These are phyloP conservation scores for Pluvialis apricaria DNA, from an alignment of 2,113 vertebrate genomes.

Conservation along the genomic window DNA sequence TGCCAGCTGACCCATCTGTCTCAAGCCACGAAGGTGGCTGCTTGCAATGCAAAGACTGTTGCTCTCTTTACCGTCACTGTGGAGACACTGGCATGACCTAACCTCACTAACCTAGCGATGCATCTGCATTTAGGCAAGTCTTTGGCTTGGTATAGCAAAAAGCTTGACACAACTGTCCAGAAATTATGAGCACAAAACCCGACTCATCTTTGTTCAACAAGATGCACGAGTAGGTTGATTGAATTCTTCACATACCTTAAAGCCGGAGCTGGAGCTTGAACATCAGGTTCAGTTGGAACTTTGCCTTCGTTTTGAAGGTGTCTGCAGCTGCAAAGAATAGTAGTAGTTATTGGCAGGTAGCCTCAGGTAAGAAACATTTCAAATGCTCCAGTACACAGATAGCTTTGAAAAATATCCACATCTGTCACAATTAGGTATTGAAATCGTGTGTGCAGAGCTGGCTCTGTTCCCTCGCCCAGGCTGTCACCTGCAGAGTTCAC, in stretches of 20 bases:
- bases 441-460: conserved; percentile 14
- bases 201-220: background rate
- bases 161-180: background rate
- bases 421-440: background rate
- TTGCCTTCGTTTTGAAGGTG: conserved; percentile 21
- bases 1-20: background rate
- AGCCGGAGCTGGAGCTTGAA: background rate
- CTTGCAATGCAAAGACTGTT: background rate
- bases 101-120: background rate
- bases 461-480: background rate
- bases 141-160: background rate
- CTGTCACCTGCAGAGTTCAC: conserved; percentile 28
- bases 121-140: background rate
- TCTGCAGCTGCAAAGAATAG: conserved; percentile 15
- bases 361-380: conserved; percentile 50
- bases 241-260: background rate
- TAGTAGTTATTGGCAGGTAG: background rate
- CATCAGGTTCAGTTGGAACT: background rate
- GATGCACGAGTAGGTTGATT: background rate
- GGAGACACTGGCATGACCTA: background rate
- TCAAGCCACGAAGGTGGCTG: background rate
- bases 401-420: conserved; percentile 16
- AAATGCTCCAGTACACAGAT: background rate
- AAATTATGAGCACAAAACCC: background rate
- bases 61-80: background rate